Evolutionary conservation across 2,797 vertebrate species (phyloP).

Genomic region (Etheostoma perlongum): DNA sequence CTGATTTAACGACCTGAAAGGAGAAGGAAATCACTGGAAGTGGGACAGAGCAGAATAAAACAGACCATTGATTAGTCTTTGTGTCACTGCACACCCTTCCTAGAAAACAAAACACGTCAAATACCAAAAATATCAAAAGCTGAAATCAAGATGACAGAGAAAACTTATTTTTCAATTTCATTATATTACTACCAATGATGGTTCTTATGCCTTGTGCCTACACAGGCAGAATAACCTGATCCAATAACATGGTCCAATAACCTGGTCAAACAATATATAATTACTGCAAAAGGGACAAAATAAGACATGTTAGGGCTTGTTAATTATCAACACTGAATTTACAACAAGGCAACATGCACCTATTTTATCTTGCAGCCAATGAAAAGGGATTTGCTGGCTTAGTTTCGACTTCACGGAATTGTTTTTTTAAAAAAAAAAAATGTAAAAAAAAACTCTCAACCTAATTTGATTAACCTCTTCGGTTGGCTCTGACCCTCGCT

Average conservation of each 20-base stretch:
- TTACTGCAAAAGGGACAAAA: neutral
- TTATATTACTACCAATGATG: too few species aligned
- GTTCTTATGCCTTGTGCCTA: neutral
- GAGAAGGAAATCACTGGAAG: conserved; percentile 38
- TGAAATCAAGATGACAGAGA: neutral
- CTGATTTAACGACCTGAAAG: conserved; percentile 48
- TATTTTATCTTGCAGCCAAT: conserved; percentile 13
- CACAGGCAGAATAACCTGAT: too few species aligned
- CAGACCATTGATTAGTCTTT: conserved; percentile 39
- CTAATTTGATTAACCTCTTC: conserved; percentile 41
- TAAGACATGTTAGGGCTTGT: neutral
- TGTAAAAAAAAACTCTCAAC: neutral
- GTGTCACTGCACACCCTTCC: conserved; percentile 6
- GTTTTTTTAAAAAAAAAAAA: too few species aligned
- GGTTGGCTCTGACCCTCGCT: conserved; percentile 4
- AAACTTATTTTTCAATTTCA: too few species aligned
- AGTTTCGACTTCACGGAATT: conserved; percentile 17
- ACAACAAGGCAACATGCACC: neutral
- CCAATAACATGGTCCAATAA: neutral
- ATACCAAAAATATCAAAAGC: too few species aligned
- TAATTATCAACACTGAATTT: neutral
- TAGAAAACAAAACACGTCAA: neutral
- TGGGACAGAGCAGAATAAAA: conserved; percentile 44
- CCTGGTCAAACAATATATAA: neutral
- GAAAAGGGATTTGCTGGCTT: conserved; percentile 37